Evolutionary conservation across 2,113 vertebrate species (phyloP).

Genomic region (Gavialis gangeticus): DNA sequence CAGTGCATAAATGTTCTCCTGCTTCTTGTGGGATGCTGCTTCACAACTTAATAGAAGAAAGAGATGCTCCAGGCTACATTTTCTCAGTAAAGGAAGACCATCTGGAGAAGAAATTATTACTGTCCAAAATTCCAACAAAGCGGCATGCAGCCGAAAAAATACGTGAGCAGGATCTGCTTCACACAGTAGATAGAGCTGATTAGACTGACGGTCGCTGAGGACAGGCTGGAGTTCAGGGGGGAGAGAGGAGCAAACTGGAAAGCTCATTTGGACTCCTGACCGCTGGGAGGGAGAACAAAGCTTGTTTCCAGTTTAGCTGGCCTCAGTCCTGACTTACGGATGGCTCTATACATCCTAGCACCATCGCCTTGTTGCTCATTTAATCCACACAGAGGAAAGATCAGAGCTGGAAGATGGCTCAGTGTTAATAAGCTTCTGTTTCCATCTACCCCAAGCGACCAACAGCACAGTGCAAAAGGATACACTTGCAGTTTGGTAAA

Average conservation of each 20-base stretch:
- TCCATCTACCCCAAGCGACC: not conserved
- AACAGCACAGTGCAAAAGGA: conserved; percentile 28
- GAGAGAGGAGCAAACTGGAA: not conserved
- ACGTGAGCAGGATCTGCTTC: not conserved
- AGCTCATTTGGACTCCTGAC: conserved; percentile 11
- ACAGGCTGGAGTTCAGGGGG: not conserved
- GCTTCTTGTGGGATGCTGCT: not conserved
- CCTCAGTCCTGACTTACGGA: not conserved
- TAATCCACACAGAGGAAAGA: not conserved
- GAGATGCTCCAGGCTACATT: not conserved
- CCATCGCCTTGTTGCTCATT: not conserved
- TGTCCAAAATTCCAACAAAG: not conserved
- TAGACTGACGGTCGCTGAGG: not conserved
- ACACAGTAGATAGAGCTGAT: accelerated
- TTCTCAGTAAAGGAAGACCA: not conserved
- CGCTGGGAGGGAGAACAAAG: not conserved
- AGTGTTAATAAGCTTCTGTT: conserved; percentile 11
- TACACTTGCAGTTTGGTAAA: conserved; percentile 42
- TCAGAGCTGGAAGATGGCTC: not conserved
- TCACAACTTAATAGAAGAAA: not conserved
- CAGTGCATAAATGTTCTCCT: not conserved
- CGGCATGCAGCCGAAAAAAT: not conserved
- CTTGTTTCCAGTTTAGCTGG: not conserved
- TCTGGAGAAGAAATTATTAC: not conserved
- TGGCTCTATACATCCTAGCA: not conserved